A percentile compares a stretch with the other conserved stretches of the same genome.
Conservation (phyloP, 2,888 invertebrate genomes). For the Augochlorella aurata region DNA sequence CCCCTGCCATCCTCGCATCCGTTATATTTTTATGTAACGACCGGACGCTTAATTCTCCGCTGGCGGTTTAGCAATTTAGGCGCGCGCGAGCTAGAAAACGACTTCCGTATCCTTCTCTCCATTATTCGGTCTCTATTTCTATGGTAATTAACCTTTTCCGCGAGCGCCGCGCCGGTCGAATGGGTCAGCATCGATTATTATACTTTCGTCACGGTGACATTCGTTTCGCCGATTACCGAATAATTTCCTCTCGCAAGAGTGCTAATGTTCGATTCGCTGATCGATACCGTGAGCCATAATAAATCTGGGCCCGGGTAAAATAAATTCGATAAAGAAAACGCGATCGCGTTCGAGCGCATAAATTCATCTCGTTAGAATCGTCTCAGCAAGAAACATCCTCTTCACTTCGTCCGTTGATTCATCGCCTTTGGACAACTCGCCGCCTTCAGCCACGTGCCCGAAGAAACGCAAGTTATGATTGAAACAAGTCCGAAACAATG, state of each 20-base stretch:
- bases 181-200: constrained; percentile 23
- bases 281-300: background rate
- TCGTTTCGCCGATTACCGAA: background rate
- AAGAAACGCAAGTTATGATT: background rate
- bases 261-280: background rate
- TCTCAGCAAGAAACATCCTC: background rate
- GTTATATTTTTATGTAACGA: background rate
- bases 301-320: background rate
- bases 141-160: constrained; percentile 49
- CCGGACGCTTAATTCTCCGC: constrained; percentile 38
- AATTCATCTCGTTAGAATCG: background rate
- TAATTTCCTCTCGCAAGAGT: background rate
- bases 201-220: constrained; percentile 12
- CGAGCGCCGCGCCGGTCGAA: constrained; percentile 8
- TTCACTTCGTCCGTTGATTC: background rate
- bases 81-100: constrained; percentile 40
- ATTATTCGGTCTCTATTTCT: constrained; percentile 45
- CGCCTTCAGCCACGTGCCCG: background rate
- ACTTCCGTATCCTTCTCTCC: constrained; percentile 44
- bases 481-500: background rate
- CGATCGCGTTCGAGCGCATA: background rate
- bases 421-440: background rate
- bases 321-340: background rate
- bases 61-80: constrained; percentile 49
- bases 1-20: background rate